Evolutionary conservation across 2,797 vertebrate species (phyloP), one percentile per base, ranked within the genome.

Genomic region (Mycteria americana): DNA sequence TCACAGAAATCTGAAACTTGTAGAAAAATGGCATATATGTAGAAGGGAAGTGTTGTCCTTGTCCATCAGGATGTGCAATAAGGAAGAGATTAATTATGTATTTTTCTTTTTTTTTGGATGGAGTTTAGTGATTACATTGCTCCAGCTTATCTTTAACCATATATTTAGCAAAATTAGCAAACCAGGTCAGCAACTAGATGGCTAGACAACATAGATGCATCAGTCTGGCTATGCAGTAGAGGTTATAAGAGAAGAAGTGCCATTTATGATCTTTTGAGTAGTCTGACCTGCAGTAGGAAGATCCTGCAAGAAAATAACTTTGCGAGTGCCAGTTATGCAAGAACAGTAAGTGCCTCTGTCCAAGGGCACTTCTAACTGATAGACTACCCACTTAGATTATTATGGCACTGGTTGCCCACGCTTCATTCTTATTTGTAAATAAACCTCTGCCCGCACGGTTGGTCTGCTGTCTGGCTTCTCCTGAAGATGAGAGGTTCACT

Each of bases 401-500:
- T 62, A 31, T 19, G 11, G 22, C 60, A 56, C 21, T 54, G 11
- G 31, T 43, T 88, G 24, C 31, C 43, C 28, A 80, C 31, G 35
- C 28, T 68, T 68, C 60, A 39, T 75, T 75, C 23, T 57, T 67
- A 54, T 70, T 65, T 33, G 63, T 51, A 76, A 75, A 80, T 37
- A 85, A 77, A 53, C n/a, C 30, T 56, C 54, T 69, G 16, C 39
- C 28, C 2, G 0, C 18, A 16, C 0, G 0, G 17, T 11, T 54
- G 25, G 31, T 48, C 70, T 85, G 25, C 56, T 64, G 5, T 68
- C 60, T 64, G 50, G 16, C 27, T 25, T 54, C 60, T 69, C 37
- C 39, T 54, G 45, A 85, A 67, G 35, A 45, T 17, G 19, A 91
- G 48, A 80, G 11, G 4, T 25, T 73, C 18, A 22, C 23, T 78